phyloP scores from a whole-genome alignment of 1,140 invertebrate species.

The Euura lappo region DNA sequence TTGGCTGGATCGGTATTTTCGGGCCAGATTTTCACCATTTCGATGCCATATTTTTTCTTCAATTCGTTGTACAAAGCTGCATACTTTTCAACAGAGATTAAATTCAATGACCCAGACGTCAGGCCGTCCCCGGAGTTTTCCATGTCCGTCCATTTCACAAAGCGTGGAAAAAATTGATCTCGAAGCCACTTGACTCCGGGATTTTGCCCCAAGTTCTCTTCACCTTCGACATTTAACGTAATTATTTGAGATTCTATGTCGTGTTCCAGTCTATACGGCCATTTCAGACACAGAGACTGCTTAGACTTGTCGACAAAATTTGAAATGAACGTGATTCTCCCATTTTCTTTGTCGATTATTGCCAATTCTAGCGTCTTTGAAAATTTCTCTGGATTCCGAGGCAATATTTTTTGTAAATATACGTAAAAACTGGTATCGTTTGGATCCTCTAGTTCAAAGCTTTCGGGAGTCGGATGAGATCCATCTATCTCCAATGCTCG shows the following conservation, averaged over 20 bases:
- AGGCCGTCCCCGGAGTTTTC: constrained; percentile 35
- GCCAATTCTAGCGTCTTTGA: constrained; percentile 45
- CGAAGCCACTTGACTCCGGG: constrained; percentile 61
- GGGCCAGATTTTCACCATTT: constrained; percentile 80
- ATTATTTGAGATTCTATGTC: constrained; percentile 26
- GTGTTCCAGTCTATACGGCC: constrained; percentile 39
- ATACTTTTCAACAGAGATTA: constrained; percentile 76
- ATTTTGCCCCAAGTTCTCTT: constrained; percentile 38
- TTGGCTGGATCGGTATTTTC: constrained; percentile 93
- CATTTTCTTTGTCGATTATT: constrained; percentile 34
- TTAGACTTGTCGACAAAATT: constrained; percentile 32
- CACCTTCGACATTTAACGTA: constrained; percentile 28
- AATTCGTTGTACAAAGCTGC: constrained; percentile 74
- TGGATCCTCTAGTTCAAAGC: background rate
- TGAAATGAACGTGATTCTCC: constrained; percentile 35
- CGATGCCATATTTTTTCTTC: constrained; percentile 80
- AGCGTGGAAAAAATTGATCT: constrained; percentile 66
- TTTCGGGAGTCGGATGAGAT: background rate
- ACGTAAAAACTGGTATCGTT: background rate
- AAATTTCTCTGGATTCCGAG: constrained; percentile 46
- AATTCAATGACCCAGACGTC: constrained; percentile 68
- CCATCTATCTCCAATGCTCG: background rate
- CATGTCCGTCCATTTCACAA: constrained; percentile 70
- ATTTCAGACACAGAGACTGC: constrained; percentile 38
- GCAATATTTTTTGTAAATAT: constrained; percentile 43